Base-by-base conservation (phyloP, 2,113 vertebrate genomes). In the Dicentrarchus labrax region DNA sequence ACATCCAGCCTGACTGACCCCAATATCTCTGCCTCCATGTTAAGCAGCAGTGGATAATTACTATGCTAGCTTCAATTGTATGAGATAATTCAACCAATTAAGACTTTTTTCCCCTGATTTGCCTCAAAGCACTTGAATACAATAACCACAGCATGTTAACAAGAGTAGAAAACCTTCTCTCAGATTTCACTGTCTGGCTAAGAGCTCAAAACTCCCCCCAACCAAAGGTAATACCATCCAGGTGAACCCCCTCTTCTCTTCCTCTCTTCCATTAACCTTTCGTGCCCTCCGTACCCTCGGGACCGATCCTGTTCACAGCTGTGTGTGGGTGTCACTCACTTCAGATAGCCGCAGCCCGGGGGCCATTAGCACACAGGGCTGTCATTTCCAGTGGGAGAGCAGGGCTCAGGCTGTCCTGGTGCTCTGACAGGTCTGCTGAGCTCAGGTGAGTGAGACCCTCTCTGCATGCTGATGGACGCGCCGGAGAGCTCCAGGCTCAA, bases 221-320 rank as follows among this genome's bases (percentile, higher is more conserved):
- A 82, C 72, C 54, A 70, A 77, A 85, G 75, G 93, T 91, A 88
- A 93, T 11, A 48, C 76, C 90, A 79, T 85, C 84, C 89, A 93
- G 89, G 91, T 92, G 85, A 86, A 75, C 6, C 88, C 77, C 68
- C 64, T 48, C 86, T 78, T 71, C n/a, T 59, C 61, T 71, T 80
- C 48, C 72, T 59, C 64, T 79, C 54, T 75, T 86, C 77, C 92
- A 91, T 92, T 91, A 92, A 92, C 93, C 92, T 86, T 62, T 41
- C 4, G 1, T 78, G 66, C 65, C 84, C 87, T 62, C 76, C 4
- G 8, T 21, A 56, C 75, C 89, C 87, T 72, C 16, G 30, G 79
- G 83, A 76, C 48, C 0, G 69, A 51, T 82, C 84, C 71, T 74
- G 86, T 76, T 82, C 82, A 79, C 88, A 90, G 87, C 56, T 85